A percentile compares a stretch with the other conserved stretches of the same genome.
These are phyloP conservation scores for Acrocephalus arundinaceus DNA, from an alignment of 2,113 vertebrate genomes.

Conservation along the genomic window DNA sequence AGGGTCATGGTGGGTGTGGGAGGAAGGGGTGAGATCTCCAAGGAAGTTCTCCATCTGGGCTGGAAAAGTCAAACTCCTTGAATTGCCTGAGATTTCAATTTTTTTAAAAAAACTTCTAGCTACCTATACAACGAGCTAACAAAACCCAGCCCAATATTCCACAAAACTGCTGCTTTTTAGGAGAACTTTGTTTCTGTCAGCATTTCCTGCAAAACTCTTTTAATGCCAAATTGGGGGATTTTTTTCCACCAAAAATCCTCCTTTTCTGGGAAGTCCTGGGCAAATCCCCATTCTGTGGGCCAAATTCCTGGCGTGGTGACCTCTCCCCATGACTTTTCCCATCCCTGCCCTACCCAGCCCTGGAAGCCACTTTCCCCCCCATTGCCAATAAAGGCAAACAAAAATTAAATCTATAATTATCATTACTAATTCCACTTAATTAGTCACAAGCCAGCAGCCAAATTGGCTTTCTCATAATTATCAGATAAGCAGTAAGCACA, in stretches of 20 bases:
- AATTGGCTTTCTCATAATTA: constrained; percentile 87
- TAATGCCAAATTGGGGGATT: too few species aligned
- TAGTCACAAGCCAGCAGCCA: constrained; percentile 85
- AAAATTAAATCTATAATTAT: constrained; percentile 86
- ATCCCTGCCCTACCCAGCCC: not conserved
- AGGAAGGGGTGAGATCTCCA: not conserved
- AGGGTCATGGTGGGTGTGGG: not conserved
- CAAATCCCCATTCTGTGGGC: not conserved
- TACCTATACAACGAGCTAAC: rapidly evolving
- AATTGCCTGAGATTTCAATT: not conserved
- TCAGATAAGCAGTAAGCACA: constrained; percentile 86
- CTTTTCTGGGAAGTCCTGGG: not conserved
- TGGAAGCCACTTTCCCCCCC: constrained; percentile 50
- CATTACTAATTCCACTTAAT: constrained; percentile 87
- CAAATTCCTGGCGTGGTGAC: not conserved
- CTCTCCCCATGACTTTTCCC: not conserved
- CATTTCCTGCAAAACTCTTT: not conserved
- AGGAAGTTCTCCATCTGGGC: not conserved
- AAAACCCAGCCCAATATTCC: not conserved
- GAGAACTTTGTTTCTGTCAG: not conserved
- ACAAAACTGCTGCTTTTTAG: rapidly evolving
- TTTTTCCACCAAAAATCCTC: not conserved
- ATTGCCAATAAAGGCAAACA: constrained; percentile 75
- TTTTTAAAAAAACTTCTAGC: rapidly evolving
- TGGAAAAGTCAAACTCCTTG: not conserved